A percentile compares a stretch with the other conserved stretches of the same genome.
phyloP scores from a whole-genome alignment of 2,888 invertebrate genomes.

The Augiades crinisus region DNA sequence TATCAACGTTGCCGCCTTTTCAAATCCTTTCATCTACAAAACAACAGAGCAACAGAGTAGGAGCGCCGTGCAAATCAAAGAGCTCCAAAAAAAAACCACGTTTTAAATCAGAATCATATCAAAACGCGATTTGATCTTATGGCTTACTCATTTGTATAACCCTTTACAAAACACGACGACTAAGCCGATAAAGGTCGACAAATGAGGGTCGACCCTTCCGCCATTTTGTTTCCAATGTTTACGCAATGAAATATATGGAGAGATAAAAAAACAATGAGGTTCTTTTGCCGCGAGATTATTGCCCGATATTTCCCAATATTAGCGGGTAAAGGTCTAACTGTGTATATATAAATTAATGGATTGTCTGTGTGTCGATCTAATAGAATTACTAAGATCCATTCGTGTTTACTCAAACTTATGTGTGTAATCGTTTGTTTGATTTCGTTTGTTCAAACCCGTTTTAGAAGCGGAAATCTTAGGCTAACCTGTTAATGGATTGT shows the following conservation, averaged over 20 bases:
- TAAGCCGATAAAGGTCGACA: neutral
- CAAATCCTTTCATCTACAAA: too few species aligned
- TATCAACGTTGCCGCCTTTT: too few species aligned
- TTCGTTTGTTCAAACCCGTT: neutral
- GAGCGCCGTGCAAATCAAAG: too few species aligned
- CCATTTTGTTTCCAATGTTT: neutral
- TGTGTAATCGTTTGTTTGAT: neutral
- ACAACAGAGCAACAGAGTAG: too few species aligned
- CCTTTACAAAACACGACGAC: too few species aligned
- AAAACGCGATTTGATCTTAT: too few species aligned
- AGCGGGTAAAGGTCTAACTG: conserved; percentile 1
- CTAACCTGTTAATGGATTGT: neutral
- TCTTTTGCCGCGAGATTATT: conserved; percentile 1
- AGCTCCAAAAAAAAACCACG: too few species aligned
- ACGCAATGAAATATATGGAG: conserved; percentile 4
- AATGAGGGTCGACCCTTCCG: neutral
- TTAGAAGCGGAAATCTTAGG: neutral
- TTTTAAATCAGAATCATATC: too few species aligned
- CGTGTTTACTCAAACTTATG: neutral
- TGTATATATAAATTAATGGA: neutral
- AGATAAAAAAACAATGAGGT: conserved; percentile 8
- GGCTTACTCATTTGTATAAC: too few species aligned
- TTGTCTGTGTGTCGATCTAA: neutral
- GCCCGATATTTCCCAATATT: conserved; percentile 2
- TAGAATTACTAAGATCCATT: neutral